phyloP scores from a whole-genome alignment of 1,140 invertebrate genomes.

The Bombus impatiens region DNA sequence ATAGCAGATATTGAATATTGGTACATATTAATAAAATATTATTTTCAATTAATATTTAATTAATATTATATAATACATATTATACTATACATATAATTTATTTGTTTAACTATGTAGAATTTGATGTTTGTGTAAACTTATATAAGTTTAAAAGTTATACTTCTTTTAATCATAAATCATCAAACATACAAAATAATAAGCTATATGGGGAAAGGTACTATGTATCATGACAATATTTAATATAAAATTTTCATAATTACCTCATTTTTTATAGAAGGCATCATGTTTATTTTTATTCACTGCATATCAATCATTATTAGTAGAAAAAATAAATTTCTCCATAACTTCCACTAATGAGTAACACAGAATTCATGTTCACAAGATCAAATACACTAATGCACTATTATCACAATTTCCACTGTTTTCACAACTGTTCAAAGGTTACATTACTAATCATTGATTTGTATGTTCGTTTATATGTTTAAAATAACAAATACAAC shows the following conservation, averaged over 20 bases:
- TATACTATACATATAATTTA: not conserved
- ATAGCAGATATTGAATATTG: too few relatives aligned
- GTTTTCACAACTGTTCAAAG: constrained; percentile 30
- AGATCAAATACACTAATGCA: not conserved
- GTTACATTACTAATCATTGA: constrained; percentile 33
- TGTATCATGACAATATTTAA: not conserved
- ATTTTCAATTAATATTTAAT: too few relatives aligned
- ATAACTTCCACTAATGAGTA: not conserved
- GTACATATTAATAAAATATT: too few relatives aligned
- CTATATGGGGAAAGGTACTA: not conserved
- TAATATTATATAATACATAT: too few relatives aligned
- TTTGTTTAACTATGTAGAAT: not conserved
- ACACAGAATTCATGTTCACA: constrained; percentile 12
- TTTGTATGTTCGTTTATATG: constrained; percentile 7
- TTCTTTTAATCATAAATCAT: not conserved
- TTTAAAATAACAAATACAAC: constrained; percentile 38
- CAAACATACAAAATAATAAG: not conserved
- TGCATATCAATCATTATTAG: constrained; percentile 33
- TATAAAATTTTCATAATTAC: constrained; percentile 30
- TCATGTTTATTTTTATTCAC: constrained; percentile 8
- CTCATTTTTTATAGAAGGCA: constrained; percentile 45
- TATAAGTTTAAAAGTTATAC: not conserved
- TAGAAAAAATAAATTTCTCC: not conserved
- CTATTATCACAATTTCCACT: not conserved
- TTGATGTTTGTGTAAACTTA: not conserved